Evolutionary conservation across 2,888 invertebrate species (phyloP).

Genomic region (Tipula unca): DNA sequence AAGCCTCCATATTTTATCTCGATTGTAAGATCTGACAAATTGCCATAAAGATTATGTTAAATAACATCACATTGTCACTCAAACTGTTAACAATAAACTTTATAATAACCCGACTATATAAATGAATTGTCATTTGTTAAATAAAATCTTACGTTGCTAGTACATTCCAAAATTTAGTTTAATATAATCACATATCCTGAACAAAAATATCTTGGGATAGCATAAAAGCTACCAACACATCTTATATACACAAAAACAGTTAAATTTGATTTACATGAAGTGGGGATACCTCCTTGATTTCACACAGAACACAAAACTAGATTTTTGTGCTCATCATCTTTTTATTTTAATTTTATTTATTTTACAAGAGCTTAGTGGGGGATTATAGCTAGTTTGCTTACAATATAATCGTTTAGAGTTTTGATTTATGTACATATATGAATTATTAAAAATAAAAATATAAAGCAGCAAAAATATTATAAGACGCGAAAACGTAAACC

Average conservation of each 20-base stretch:
- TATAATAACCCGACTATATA: background rate
- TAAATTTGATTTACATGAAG: background rate
- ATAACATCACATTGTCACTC: background rate
- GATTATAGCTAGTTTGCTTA: background rate
- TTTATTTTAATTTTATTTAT: background rate
- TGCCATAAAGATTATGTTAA: too few relatives aligned
- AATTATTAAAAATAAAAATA: background rate
- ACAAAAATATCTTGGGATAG: background rate
- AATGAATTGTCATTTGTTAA: background rate
- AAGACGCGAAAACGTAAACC: background rate
- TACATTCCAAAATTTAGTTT: background rate
- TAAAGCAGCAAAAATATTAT: background rate
- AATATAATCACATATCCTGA: background rate
- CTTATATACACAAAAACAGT: background rate
- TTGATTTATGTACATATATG: background rate
- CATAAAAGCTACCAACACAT: background rate
- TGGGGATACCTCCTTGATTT: constrained; percentile 8
- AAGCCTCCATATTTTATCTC: too few relatives aligned
- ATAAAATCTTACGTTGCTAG: background rate
- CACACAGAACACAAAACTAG: background rate
- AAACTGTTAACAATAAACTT: background rate
- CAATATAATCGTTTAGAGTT: background rate
- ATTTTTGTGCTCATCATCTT: background rate
- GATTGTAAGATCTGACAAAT: too few relatives aligned
- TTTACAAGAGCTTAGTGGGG: constrained; percentile 14